These are phyloP conservation scores for Brachionichthys hirsutus DNA, from an alignment of 2,113 vertebrate species.

Conservation along the genomic window DNA sequence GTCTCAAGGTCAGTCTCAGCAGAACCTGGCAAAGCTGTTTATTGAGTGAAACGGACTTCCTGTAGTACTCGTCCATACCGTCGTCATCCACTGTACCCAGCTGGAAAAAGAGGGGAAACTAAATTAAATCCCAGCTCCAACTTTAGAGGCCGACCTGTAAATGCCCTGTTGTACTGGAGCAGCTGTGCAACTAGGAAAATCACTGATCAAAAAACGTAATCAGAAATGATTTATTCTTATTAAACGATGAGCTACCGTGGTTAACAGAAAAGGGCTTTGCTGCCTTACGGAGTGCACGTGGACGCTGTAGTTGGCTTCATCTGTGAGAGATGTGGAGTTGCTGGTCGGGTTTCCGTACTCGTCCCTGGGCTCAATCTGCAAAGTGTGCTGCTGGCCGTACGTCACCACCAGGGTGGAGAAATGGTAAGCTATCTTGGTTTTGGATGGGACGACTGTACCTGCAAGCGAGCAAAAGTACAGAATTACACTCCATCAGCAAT, in stretches of 20 bases:
- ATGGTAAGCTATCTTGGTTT: conserved; percentile 97
- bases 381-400: conserved; percentile 88
- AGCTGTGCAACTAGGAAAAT: conserved; percentile 10
- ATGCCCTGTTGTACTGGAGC: background rate
- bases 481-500: background rate
- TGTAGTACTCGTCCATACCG: conserved; percentile 82
- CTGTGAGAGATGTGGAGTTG: conserved; percentile 87
- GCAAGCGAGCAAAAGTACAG: conserved; percentile 47
- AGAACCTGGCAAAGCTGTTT: conserved; percentile 89
- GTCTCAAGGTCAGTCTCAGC: conserved; percentile 86
- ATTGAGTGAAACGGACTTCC: conserved; percentile 87
- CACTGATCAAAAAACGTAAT: conserved; percentile 7
- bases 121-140: conserved; percentile 14
- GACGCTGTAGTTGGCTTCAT: conserved; percentile 90
- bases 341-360: conserved; percentile 97
- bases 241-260: background rate
- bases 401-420: conserved; percentile 97
- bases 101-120: conserved; percentile 66
- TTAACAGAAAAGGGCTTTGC: background rate
- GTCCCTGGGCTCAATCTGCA: conserved; percentile 95
- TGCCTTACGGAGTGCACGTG: conserved; percentile 76
- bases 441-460: conserved; percentile 96
- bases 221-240: conserved; percentile 4
- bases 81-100: conserved; percentile 90
- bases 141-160: background rate